Base-by-base conservation (phyloP, 2,113 vertebrate genomes). In the Morone saxatilis region DNA sequence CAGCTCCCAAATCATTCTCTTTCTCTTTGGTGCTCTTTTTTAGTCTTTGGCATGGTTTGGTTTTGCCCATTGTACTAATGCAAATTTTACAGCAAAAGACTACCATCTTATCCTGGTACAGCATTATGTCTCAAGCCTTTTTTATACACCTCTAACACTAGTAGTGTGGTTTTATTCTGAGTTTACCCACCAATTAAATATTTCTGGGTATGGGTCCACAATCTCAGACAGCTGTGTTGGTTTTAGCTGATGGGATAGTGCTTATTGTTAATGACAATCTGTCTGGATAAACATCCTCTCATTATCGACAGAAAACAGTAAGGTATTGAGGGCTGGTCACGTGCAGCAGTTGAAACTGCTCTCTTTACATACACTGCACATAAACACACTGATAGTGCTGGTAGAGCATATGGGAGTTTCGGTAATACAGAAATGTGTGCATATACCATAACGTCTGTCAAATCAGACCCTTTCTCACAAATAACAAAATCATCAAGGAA, bases 151-250 rank as follows among this genome's bases (percentile, higher is more conserved):
- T 79, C 7, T 70, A 20, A 66, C 2, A 40, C 25, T 14, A n/a
- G 51, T 54, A 3, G 38, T 67, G 63, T 51, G 20, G 19, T 60
- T 81, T 84, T 61, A 54, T 62, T 45, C 40, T 47, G 48, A 53
- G 40, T 84, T 81, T 72, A 71, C 40, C 16, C 19, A 51, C 43
- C 69, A 86, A 77, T 87, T 82, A 82, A 80, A 87, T 75, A 50
- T 79, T 78, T 69, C 75, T 83, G 68, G 73, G 36, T 80, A 40
- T 50, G 54, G 43, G 25, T 77, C 63, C 78, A 76, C 54, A 72
- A 3, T 66, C 76, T 65, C 77, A 80, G 80, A 56, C 82, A 89
- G 81, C 80, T 91, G 87, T 89, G 87, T 88, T 93, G 83, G 65
- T 88, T 87, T 85, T 86, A 89, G 76, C 71, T 78, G 80, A 89